Evolutionary conservation across 2,113 vertebrate genomes (phyloP).

Genomic region (Noctilio leporinus): DNA sequence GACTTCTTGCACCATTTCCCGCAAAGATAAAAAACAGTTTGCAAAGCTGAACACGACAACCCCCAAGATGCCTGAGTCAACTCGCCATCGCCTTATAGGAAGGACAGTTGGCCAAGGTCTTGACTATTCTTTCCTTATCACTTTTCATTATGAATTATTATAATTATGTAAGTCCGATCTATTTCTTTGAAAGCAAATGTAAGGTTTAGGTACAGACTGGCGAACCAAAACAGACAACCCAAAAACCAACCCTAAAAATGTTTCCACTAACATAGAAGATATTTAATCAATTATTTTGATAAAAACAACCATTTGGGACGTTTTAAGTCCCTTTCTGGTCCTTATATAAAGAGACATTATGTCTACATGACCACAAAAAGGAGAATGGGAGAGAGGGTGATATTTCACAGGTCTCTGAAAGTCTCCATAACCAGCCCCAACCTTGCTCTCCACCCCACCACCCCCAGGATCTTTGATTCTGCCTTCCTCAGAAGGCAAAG

Average conservation of each 20-base stretch:
- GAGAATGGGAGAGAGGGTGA: neutral
- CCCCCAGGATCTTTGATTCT: neutral
- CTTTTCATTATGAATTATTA: neutral
- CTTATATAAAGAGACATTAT: neutral
- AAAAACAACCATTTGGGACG: conserved; percentile 2
- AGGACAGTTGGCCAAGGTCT: neutral
- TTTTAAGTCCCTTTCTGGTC: neutral
- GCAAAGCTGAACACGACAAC: neutral
- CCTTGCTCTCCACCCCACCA: too few species aligned
- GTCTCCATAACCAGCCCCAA: neutral
- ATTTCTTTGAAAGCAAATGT: conserved; percentile 25
- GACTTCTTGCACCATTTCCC: conserved; percentile 1
- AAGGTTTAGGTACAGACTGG: neutral
- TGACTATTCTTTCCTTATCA: neutral
- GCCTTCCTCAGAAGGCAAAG: neutral
- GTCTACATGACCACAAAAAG: neutral
- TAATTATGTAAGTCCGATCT: neutral
- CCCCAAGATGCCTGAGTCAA: neutral
- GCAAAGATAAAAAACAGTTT: neutral
- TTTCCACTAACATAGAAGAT: neutral
- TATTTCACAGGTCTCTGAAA: neutral
- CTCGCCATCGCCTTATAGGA: neutral
- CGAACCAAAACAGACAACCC: neutral
- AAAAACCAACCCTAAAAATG: neutral
- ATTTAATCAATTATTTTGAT: conserved; percentile 22